Conservation (phyloP, 2,797 vertebrate genomes). For the Anisognathus igniventris region DNA sequence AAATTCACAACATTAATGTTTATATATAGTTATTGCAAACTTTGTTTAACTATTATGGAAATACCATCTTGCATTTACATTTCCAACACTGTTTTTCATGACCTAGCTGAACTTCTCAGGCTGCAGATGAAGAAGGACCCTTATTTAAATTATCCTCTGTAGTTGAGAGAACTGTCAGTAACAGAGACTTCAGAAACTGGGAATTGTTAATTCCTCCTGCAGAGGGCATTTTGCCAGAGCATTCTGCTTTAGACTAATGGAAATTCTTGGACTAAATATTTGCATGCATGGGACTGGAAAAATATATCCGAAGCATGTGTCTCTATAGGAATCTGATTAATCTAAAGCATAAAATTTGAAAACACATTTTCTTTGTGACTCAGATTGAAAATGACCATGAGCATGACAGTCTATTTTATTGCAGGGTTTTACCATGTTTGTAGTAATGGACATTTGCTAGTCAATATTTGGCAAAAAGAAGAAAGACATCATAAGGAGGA, state of each 20-base stretch:
- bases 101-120: not conserved
- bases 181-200: not conserved
- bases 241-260: slow-evolving; percentile 37
- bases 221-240: slow-evolving; percentile 31
- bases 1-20: not conserved
- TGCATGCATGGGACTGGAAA: slow-evolving; percentile 40
- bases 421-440: not conserved
- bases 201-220: slow-evolving; percentile 12
- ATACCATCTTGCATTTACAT: not conserved
- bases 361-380: not conserved
- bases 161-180: not conserved
- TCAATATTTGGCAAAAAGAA: not conserved
- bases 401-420: not conserved
- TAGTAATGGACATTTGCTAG: not conserved
- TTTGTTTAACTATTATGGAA: not conserved
- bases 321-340: not conserved
- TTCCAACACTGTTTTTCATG: not conserved
- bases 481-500: not conserved
- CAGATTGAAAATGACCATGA: not conserved
- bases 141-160: not conserved
- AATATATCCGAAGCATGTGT: slow-evolving; percentile 21
- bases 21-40: not conserved
- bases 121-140: not conserved
- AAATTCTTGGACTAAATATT: slow-evolving; percentile 52
- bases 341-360: not conserved